Percentiles rank a stretch among this genome's conserved stretches.
These are phyloP conservation scores for Leptodactylus fallax DNA, from an alignment of 2,797 vertebrate species.

Conservation along the genomic window DNA sequence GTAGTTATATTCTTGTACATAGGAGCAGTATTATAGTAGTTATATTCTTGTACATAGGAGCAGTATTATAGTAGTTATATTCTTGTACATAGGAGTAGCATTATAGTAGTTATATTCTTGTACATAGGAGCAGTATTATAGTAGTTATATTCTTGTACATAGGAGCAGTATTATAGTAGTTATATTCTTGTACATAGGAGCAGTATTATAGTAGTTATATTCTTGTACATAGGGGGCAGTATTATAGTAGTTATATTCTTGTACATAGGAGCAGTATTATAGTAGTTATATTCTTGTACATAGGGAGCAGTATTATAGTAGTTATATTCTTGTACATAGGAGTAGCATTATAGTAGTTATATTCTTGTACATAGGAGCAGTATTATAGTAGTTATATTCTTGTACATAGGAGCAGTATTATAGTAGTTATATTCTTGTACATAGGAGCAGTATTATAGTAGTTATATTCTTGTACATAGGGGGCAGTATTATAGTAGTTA, in stretches of 20 bases:
- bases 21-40: too few species aligned
- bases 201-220: neutral
- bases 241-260: conserved; percentile 1
- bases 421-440: neutral
- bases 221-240: too few species aligned
- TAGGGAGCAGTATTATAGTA: neutral
- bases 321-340: neutral
- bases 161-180: neutral
- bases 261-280: neutral
- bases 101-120: neutral
- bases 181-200: neutral
- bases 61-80: too few species aligned
- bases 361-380: neutral
- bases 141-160: conserved; percentile 1
- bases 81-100: too few species aligned
- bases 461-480: too few species aligned
- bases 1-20: too few species aligned
- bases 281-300: neutral
- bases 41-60: too few species aligned
- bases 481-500: neutral
- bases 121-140: neutral
- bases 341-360: neutral
- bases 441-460: neutral
- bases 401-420: neutral
- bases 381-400: conserved; percentile 2